phyloP scores from a whole-genome alignment of 1,140 invertebrate genomes.

The Odontomachus brunneus region DNA sequence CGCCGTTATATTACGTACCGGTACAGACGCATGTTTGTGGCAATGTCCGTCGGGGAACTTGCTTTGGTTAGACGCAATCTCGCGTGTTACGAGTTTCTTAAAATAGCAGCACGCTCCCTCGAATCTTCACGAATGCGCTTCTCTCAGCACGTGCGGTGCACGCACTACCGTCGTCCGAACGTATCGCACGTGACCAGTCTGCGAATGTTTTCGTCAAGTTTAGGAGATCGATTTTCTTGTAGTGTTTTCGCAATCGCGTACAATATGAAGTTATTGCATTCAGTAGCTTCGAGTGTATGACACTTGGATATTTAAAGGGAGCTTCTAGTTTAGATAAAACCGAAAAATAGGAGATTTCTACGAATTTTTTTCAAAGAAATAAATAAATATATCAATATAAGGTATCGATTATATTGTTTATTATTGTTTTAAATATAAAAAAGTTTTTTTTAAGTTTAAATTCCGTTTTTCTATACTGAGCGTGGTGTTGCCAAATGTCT shows the following conservation, averaged over 20 bases:
- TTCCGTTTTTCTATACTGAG: no score
- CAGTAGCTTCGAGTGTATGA: neutral
- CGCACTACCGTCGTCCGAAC: neutral
- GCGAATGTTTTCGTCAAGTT: neutral
- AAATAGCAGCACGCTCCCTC: constrained; percentile 62
- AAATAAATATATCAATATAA: no score
- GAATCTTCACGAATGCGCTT: constrained; percentile 50
- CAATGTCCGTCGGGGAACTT: constrained; percentile 38
- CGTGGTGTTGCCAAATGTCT: no score
- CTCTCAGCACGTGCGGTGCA: constrained; percentile 51
- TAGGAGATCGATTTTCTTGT: neutral
- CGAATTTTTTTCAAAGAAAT: no score
- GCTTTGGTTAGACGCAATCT: constrained; percentile 47
- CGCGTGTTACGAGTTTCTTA: constrained; percentile 60
- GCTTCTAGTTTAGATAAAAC: no score
- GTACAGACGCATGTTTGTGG: constrained; percentile 25
- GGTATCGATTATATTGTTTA: no score
- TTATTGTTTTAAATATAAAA: no score
- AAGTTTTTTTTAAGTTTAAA: no score
- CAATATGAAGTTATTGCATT: no score
- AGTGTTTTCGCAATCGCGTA: no score
- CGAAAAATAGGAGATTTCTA: no score
- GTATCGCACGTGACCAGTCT: constrained; percentile 37
- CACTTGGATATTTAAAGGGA: neutral
- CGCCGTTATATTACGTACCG: constrained; percentile 41